Percentiles rank a stretch among this genome's conserved stretches.
phyloP scores from a whole-genome alignment of 2,888 invertebrate species.

The Steinernema hermaphroditum region DNA sequence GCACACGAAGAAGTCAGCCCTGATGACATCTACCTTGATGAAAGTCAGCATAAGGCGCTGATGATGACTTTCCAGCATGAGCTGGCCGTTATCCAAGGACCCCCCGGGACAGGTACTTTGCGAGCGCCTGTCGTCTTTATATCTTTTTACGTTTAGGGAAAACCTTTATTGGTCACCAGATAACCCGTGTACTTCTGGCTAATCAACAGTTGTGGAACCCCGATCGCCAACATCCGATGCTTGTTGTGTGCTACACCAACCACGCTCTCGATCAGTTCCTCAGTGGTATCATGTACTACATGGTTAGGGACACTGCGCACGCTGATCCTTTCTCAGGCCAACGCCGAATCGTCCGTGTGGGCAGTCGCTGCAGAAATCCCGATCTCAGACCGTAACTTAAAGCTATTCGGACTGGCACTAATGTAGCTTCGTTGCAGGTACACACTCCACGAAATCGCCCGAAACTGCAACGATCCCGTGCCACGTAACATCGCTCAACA shows the following conservation, averaged over 20 bases:
- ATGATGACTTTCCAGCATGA: conserved; percentile 75
- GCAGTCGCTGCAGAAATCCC: no score
- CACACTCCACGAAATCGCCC: no score
- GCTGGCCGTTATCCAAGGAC: conserved; percentile 81
- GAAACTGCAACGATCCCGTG: no score
- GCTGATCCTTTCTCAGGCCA: no score
- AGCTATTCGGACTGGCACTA: no score
- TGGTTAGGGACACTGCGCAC: neutral
- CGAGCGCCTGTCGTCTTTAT: no score
- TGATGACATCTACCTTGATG: conserved; percentile 70
- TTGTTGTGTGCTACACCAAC: conserved; percentile 82
- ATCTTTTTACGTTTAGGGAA: conserved; percentile 76
- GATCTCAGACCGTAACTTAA: no score
- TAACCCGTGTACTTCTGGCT: conserved; percentile 38
- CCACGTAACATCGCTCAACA: no score
- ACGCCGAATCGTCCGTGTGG: no score
- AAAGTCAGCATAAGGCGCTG: conserved; percentile 75
- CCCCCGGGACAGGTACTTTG: conserved; percentile 75
- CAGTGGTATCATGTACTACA: conserved; percentile 72
- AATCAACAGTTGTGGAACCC: conserved; percentile 45
- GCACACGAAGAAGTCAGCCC: neutral
- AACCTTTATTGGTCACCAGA: conserved; percentile 75
- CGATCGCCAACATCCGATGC: conserved; percentile 71
- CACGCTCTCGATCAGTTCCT: conserved; percentile 85
- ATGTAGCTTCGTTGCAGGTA: no score